These are phyloP conservation scores for Cheilosia variabilis DNA, from an alignment of 2,888 invertebrate species.

Conservation along the genomic window DNA sequence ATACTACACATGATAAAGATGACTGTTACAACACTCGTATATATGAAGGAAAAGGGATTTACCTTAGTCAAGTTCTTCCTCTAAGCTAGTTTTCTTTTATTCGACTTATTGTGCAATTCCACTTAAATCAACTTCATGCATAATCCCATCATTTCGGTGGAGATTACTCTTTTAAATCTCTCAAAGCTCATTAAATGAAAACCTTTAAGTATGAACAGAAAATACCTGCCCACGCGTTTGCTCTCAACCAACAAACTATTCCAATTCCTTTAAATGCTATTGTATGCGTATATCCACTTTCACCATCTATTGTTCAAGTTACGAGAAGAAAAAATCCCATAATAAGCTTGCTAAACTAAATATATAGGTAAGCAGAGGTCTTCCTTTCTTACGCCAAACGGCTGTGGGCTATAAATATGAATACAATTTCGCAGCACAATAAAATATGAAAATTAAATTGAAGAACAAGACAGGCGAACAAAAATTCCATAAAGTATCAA, in stretches of 20 bases:
- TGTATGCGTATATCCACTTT: not conserved
- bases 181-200: no score
- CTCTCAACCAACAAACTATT: not conserved
- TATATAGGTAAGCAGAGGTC: constrained; percentile 24
- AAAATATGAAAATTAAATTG: constrained; percentile 12
- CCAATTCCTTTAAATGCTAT: not conserved
- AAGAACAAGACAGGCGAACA: not conserved
- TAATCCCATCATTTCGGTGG: no score
- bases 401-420: not conserved
- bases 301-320: constrained; percentile 17
- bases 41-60: no score
- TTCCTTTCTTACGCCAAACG: constrained; percentile 4
- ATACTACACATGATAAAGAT: no score
- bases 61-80: no score
- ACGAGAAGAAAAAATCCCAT: constrained; percentile 12
- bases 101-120: no score
- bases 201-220: no score
- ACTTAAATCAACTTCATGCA: no score
- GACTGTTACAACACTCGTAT: no score
- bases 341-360: constrained; percentile 58
- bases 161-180: no score
- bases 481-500: constrained; percentile 3
- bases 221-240: no score
- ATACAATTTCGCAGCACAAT: constrained; percentile 16
- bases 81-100: no score